Evolutionary conservation across 2,113 vertebrate genomes (phyloP), one percentile per base, ranked within the genome.

Genomic region (Monopterus albus): DNA sequence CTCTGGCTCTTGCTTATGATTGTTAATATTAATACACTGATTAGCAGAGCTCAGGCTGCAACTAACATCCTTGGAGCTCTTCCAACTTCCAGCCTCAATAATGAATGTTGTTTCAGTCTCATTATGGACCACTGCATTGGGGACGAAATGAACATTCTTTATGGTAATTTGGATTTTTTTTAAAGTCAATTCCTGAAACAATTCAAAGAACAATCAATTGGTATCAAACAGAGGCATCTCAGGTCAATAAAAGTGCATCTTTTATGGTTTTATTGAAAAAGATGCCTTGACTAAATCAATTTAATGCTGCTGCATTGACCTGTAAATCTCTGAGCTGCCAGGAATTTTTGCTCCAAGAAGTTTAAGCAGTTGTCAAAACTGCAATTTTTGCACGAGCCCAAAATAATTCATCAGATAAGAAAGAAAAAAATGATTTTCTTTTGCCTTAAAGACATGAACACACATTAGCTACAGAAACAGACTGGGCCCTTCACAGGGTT

Each of bases 1-100:
- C 71, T 77, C 72, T 63, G 81, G 87, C 65, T 78, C 49, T 42
- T 70, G 78, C 52, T 79, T 71, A 68, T 75, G 65, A 65, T 81
- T 87, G 80, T 87, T 83, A 86, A 81, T 89, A 88, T 87, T 81
- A 85, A 86, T 83, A 55, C 66, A 56, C 6, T 81, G 82, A 87
- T 87, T 87, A 88, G 81, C 13, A 0, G 52, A 21, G 68, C 74
- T 61, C 57, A 39, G 51, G 81, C 72, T 60, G 58, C 51, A 74
- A 51, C 82, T 51, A 74, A 73, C 69, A 81, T 79, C 75, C 79
- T 51, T 85, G 79, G 75, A 75, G 70, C 63, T 28, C 28, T 62
- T 82, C 74, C 67, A 82, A 74, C 52, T 51, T 78, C 25, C 52
- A 66, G 66, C 43, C 72, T 71, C 43, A 53, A 60, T 87, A 84